Evolutionary conservation across 2,888 invertebrate species (phyloP).

Genomic region (Lycia hirtaria): DNA sequence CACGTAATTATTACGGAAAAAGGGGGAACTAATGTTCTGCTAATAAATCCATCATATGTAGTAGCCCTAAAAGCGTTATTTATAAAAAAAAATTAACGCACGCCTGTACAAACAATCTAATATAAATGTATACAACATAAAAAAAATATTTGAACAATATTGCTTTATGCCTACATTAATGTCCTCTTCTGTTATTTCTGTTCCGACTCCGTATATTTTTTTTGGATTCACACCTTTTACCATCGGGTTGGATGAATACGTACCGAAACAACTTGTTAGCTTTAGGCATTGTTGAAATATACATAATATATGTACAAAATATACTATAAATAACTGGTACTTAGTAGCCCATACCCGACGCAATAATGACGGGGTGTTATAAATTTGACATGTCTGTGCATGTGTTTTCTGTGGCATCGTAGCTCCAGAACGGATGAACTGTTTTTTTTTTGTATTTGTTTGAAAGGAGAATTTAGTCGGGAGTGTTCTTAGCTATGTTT

Average conservation of each 20-base stretch:
- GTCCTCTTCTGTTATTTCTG: not conserved
- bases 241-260: not conserved
- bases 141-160: constrained; percentile 3
- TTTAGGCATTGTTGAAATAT: not conserved
- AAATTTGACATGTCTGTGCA: too few species aligned
- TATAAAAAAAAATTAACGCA: not conserved
- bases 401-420: too few species aligned
- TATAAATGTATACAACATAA: not conserved
- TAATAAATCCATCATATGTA: not conserved
- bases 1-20: too few species aligned
- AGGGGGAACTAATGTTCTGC: not conserved
- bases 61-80: not conserved
- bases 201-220: constrained; percentile 3
- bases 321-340: too few species aligned
- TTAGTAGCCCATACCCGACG: too few species aligned
- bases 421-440: too few species aligned
- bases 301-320: not conserved
- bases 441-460: too few species aligned
- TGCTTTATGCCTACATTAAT: not conserved
- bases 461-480: too few species aligned
- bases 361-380: too few species aligned
- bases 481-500: too few species aligned
- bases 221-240: constrained; percentile 4
- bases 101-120: constrained; percentile 4
- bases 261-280: not conserved